Evolutionary conservation across 2,797 vertebrate species (phyloP).

Genomic region (Erethizon dorsatum): DNA sequence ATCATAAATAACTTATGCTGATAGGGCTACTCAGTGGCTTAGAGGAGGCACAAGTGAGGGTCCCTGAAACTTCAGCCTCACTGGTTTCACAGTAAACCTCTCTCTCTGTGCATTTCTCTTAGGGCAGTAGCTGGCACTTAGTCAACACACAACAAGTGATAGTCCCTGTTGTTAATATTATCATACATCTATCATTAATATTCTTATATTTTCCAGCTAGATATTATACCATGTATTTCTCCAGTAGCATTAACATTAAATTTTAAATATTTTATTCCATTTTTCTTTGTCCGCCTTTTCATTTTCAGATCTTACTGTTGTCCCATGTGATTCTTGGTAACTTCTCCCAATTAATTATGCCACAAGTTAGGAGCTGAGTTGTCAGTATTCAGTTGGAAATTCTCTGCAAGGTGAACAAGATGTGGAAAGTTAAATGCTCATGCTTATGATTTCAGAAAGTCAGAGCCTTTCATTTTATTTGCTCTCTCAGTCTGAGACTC

Average conservation of each 20-base stretch:
- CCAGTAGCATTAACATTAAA: background rate
- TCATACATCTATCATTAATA: background rate
- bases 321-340: background rate
- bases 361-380: background rate
- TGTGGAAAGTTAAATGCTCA: background rate
- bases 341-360: background rate
- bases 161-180: background rate
- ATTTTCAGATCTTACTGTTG: background rate
- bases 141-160: background rate
- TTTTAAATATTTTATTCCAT: background rate
- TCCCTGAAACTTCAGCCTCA: background rate
- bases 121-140: background rate
- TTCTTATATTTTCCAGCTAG: background rate
- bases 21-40: background rate
- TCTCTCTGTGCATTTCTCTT: background rate
- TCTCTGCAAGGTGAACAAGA: background rate
- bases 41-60: background rate
- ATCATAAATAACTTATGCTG: background rate
- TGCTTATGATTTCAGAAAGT: slow-evolving; percentile 20
- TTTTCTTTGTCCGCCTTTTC: background rate
- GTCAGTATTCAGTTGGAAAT: background rate
- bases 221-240: background rate
- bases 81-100: background rate
- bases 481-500: background rate
- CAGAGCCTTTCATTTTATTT: background rate